Base-by-base conservation (phyloP, 2,797 vertebrate species). In the Microhierax caerulescens region DNA sequence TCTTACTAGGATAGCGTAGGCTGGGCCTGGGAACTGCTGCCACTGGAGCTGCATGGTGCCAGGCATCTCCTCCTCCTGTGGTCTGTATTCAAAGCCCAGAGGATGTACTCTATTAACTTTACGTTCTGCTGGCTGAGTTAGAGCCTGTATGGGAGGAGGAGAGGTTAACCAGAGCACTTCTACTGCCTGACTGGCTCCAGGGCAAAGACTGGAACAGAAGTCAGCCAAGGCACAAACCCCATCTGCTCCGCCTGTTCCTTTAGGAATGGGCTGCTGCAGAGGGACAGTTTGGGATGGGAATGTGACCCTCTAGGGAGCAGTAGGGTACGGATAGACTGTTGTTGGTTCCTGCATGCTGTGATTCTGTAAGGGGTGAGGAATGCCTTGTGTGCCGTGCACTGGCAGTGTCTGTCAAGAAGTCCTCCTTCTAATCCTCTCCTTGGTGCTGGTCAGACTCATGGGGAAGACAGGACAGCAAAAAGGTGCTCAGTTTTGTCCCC, bases 101-200 rank as follows among this genome's bases (percentile, higher is more conserved):
- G 81, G 65, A 78, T 47, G 27, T 73, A 39, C 30, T 78, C 45
- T 63, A 6, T 69, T 84, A 76, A 23, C 34, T 70, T 36, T 1
- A 34, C 34, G 48, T 67, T 70, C 67, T 94, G 86, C 75, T 5
- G 21, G 54, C 73, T 68, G 73, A 76, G 59, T 41, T 79, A 7
- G 78, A 95, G 67, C 63, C 94, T 74, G 53, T 41, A 23, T 20
- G 32, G 84, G 75, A 88, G 86, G 70, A 95, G 89, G 68, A 95
- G 91, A 96, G 61, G 78, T 91, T 95, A 85, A 70, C 36, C 68
- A 47, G 68, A 83, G 84, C 89, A 56, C 41, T 96, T 67, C 53
- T 91, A 88, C 72, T 87, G 87, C 89, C 22, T 18, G 34, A 36
- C 72, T 72, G 84, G 69, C 64, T 80, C 64, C 86, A 78, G 91